These are phyloP conservation scores for Anthophora plumipes DNA, from an alignment of 2,888 invertebrate genomes.

Conservation along the genomic window DNA sequence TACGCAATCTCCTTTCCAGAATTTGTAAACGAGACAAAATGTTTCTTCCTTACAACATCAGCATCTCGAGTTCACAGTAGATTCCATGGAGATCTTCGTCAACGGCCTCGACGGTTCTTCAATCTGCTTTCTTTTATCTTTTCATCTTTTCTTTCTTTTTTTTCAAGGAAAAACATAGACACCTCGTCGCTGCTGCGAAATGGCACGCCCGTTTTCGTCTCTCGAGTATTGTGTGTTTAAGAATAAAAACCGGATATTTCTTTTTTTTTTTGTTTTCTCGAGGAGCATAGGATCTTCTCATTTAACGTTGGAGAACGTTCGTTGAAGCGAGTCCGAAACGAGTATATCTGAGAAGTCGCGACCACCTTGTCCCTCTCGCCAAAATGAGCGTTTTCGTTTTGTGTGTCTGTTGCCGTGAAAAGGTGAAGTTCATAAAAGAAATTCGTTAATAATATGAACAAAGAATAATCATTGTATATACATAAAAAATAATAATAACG, in stretches of 20 bases:
- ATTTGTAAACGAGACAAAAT: conserved; percentile 29
- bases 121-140: not conserved
- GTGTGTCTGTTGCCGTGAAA: conserved; percentile 54
- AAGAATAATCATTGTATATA: conserved; percentile 32
- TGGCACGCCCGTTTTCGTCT: conserved; percentile 75
- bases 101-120: conserved; percentile 52
- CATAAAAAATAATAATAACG: conserved; percentile 9
- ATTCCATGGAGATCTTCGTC: conserved; percentile 40
- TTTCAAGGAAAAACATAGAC: conserved; percentile 46
- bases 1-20: not conserved
- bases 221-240: conserved; percentile 59
- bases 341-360: conserved; percentile 57
- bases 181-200: conserved; percentile 65
- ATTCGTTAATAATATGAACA: conserved; percentile 30
- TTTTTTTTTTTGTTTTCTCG: conserved; percentile 36
- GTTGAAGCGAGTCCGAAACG: conserved; percentile 51
- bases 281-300: conserved; percentile 51
- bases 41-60: conserved; percentile 18
- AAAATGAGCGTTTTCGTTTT: conserved; percentile 44
- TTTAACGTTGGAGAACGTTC: conserved; percentile 52
- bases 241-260: conserved; percentile 52
- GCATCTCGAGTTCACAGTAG: not conserved
- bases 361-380: conserved; percentile 50
- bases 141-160: conserved; percentile 14
- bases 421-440: conserved; percentile 47